Evolutionary conservation across 2,888 invertebrate genomes (phyloP), one percentile per base, ranked within the genome.

Genomic region (Petrophora chlorosata): DNA sequence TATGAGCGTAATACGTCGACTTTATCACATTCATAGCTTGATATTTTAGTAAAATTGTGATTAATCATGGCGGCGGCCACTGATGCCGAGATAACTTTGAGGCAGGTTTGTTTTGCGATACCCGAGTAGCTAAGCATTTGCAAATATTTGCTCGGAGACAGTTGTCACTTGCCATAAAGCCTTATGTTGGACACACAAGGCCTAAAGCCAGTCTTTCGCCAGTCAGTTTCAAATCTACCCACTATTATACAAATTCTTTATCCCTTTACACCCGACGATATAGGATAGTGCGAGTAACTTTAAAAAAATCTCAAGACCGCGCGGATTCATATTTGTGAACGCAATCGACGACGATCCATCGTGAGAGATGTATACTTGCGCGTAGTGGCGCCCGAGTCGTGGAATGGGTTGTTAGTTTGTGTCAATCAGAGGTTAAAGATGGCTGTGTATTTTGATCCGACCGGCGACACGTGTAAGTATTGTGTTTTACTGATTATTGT

Each of bases 41-140:
- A 44, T 35, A 52, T 32, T 48, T 45, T 48, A 33, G 29, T 33
- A 34, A 42, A 38, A 56, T 50, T 44, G 32, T 53, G 56, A 53
- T 56, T 46, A 42, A 42, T 51, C 41, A 36, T 10, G 25, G 61
- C 38, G 39, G 61, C 36, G 35, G 26, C 50, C 9, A 25, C 9
- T 9, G 3, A 19, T 5, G 19, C 7, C 4, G 61, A 63, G 61
- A 69, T 60, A 45, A 63, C 58, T 65, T 56, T 54, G 46, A 29
- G 42, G 14, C 49, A 34, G 38, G 49, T 49, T 48, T 48, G 42
- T 10, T 35, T 25, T 5, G 41, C 8, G 13, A 47, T 22, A 26
- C 41, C 36, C 29, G 19, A 13, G 15, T 5, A 9, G 5, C 13
- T 29, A 32, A 29, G 25, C 26, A 10, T 28, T 46, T 25, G 41